Evolutionary conservation across 2,797 vertebrate genomes (phyloP).

Genomic region (Pelodytes ibericus): DNA sequence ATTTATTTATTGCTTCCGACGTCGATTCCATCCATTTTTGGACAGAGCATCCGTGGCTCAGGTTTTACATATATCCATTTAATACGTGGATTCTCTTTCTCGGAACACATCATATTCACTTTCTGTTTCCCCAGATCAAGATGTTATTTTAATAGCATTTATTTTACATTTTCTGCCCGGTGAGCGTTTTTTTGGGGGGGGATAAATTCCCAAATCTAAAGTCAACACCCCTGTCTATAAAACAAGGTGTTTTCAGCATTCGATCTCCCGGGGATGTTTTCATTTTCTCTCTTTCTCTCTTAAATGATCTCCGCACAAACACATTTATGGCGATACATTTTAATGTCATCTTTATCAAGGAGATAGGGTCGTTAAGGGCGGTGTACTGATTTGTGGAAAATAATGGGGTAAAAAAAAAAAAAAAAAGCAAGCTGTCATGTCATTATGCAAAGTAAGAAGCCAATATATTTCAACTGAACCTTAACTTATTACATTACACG

Average conservation of each 20-base stretch:
- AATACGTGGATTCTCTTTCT: no score
- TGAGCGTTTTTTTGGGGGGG: no score
- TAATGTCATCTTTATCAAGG: slow-evolving; percentile 39
- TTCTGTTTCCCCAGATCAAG: no score
- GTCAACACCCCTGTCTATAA: slow-evolving; percentile 15
- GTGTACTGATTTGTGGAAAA: slow-evolving; percentile 9
- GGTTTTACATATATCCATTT: no score
- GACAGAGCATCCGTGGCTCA: no score
- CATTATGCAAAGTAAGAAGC: background rate
- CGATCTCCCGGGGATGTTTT: slow-evolving; percentile 13
- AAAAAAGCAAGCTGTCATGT: slow-evolving; percentile 18
- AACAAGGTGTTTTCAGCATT: slow-evolving; percentile 22
- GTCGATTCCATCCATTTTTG: no score
- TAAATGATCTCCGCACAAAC: background rate
- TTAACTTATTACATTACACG: slow-evolving; percentile 17
- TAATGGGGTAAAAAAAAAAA: no score
- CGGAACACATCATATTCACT: no score
- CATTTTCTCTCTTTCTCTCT: background rate
- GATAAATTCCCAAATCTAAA: no score
- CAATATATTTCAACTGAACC: slow-evolving; percentile 24
- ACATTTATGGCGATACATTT: slow-evolving; percentile 49
- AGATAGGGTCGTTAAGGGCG: slow-evolving; percentile 41
- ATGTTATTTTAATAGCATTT: no score
- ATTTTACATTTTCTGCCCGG: no score
- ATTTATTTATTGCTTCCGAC: no score